phyloP scores from a whole-genome alignment of 2,888 invertebrate genomes.

The Lutraria lutraria region DNA sequence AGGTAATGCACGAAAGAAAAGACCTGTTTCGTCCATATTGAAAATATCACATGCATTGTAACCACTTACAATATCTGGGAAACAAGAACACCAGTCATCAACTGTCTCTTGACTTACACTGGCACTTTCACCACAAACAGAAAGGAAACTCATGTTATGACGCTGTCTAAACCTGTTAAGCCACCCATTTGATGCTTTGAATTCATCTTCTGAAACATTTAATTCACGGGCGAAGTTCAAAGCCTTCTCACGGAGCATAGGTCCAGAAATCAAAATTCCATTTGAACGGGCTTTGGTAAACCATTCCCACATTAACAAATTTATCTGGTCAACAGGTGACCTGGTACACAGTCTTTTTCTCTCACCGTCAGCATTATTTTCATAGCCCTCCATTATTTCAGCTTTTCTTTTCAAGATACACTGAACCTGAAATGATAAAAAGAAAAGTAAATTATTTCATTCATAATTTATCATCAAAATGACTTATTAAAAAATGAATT shows the following conservation, averaged over 20 bases:
- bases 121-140: constrained; percentile 54
- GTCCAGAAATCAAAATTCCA: constrained; percentile 23
- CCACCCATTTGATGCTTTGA: constrained; percentile 75
- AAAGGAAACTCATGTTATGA: constrained; percentile 63
- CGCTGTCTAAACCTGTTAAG: constrained; percentile 62
- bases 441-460: no score
- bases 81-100: constrained; percentile 21
- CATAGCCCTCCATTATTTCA: constrained; percentile 24
- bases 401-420: constrained; percentile 9
- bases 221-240: no score
- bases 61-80: constrained; percentile 37
- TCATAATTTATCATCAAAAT: no score
- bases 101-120: constrained; percentile 38
- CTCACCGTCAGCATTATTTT: background rate
- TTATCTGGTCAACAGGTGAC: background rate
- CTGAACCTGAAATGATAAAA: no score
- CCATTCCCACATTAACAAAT: constrained; percentile 23
- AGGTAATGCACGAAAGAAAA: constrained; percentile 54
- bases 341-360: background rate
- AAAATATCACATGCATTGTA: constrained; percentile 38
- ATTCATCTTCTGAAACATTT: constrained; percentile 36
- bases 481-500: no score
- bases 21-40: constrained; percentile 46
- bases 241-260: constrained; percentile 31
- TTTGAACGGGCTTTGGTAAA: background rate